A percentile compares a stretch with the other conserved stretches of the same genome.
Conservation (phyloP, 2,888 invertebrate species). For the Yponomeuta cagnagella region DNA sequence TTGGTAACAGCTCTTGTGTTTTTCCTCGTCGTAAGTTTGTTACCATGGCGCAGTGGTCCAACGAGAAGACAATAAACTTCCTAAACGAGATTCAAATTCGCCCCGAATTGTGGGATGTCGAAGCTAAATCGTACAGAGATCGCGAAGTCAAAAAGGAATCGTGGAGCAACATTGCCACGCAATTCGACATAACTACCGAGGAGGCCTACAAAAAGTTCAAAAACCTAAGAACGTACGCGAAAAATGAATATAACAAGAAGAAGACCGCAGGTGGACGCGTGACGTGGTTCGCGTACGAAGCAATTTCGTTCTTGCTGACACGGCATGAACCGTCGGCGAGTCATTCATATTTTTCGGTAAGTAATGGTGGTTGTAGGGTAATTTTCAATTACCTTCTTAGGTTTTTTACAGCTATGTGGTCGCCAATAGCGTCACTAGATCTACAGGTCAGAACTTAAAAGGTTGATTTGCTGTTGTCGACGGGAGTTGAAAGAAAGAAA, state of each 20-base stretch:
- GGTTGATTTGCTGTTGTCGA: no score
- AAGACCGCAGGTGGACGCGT: constrained; percentile 20
- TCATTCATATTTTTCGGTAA: no score
- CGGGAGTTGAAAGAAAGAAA: no score
- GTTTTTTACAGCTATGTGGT: no score
- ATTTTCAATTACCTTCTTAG: no score
- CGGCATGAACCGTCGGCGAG: no score
- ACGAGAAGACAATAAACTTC: constrained; percentile 1
- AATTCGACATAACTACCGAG: constrained; percentile 20
- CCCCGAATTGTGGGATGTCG: background rate
- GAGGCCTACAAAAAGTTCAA: constrained; percentile 27
- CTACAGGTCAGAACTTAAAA: no score
- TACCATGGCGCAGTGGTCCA: background rate
- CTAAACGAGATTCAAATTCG: background rate
- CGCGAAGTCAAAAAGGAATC: background rate
- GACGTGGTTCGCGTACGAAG: background rate
- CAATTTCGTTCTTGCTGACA: background rate
- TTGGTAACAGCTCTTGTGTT: no score
- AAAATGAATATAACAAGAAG: constrained; percentile 23
- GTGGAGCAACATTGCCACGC: constrained; percentile 19
- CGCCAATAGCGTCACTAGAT: no score
- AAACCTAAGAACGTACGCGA: constrained; percentile 26
- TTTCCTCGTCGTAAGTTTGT: no score
- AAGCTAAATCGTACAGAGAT: background rate
- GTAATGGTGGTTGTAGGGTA: no score